Conservation (phyloP, 2,888 invertebrate species). For the Drosophila tripunctata region DNA sequence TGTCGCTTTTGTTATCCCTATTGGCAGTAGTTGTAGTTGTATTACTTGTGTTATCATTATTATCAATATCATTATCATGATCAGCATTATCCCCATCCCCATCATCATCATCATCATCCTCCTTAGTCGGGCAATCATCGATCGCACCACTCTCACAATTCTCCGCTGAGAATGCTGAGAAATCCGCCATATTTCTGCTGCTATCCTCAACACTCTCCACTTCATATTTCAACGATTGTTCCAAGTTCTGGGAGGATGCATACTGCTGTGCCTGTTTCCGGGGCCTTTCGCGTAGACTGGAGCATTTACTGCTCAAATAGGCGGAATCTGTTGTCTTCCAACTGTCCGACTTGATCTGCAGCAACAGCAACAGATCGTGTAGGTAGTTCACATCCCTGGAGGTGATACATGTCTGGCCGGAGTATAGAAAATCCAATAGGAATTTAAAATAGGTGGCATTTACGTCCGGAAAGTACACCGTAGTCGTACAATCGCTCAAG, state of each 20-base stretch:
- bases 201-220: constrained; percentile 67
- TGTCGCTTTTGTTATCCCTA: no score
- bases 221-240: constrained; percentile 66
- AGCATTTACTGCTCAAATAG: constrained; percentile 66
- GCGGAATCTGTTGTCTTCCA: constrained; percentile 86
- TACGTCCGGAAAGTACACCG: constrained; percentile 93
- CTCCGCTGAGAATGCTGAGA: constrained; percentile 61
- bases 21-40: no score
- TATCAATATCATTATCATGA: constrained; percentile 37
- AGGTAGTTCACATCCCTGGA: constrained; percentile 90
- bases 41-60: constrained; percentile 70
- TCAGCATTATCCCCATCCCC: constrained; percentile 34
- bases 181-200: constrained; percentile 47
- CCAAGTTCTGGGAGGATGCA: constrained; percentile 56
- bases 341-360: constrained; percentile 93
- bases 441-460: constrained; percentile 91
- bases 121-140: constrained; percentile 81
- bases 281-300: constrained; percentile 58
- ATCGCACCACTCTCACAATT: constrained; percentile 79
- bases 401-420: constrained; percentile 89
- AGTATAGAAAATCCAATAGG: constrained; percentile 93
- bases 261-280: constrained; percentile 68
- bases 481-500: constrained; percentile 89
- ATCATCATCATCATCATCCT: constrained; percentile 39
- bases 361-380: constrained; percentile 91